Evolutionary conservation across 2,113 vertebrate species (phyloP).

Genomic region (Ictalurus furcatus): DNA sequence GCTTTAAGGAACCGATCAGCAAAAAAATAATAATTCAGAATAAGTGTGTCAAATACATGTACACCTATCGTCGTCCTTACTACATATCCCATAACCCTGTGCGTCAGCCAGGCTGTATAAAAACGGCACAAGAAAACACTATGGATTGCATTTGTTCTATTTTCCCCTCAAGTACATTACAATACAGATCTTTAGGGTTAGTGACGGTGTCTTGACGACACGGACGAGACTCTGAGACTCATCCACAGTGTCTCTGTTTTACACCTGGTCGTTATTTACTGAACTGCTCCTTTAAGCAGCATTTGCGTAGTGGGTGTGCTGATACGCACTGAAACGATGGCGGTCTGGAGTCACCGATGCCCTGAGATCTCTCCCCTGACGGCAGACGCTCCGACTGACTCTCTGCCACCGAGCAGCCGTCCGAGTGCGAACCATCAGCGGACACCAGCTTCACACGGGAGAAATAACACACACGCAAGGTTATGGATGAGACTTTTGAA

Average conservation of each 20-base stretch:
- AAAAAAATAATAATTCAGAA: not conserved
- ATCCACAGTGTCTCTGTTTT: not conserved
- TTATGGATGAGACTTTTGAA: too few species aligned
- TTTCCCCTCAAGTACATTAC: too few species aligned
- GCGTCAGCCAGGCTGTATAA: too few species aligned
- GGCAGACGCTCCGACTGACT: constrained; percentile 85
- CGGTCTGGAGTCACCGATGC: constrained; percentile 95
- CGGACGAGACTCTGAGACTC: too few species aligned
- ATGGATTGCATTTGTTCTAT: too few species aligned
- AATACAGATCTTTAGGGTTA: not conserved
- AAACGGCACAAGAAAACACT: not conserved
- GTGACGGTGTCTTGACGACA: not conserved
- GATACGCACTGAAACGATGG: constrained; percentile 94
- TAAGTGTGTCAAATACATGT: not conserved
- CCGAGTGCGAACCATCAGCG: constrained; percentile 89
- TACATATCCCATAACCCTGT: not conserved
- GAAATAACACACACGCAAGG: not conserved
- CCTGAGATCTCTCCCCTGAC: constrained; percentile 89
- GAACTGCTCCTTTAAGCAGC: not conserved
- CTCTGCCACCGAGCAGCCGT: constrained; percentile 86
- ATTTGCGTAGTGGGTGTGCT: not conserved
- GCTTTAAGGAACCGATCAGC: not conserved
- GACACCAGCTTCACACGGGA: constrained; percentile 84
- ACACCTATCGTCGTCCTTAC: not conserved
- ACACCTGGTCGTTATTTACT: not conserved